Evolutionary conservation across 2,888 invertebrate species (phyloP).

Genomic region (Aspidiotus destructor): DNA sequence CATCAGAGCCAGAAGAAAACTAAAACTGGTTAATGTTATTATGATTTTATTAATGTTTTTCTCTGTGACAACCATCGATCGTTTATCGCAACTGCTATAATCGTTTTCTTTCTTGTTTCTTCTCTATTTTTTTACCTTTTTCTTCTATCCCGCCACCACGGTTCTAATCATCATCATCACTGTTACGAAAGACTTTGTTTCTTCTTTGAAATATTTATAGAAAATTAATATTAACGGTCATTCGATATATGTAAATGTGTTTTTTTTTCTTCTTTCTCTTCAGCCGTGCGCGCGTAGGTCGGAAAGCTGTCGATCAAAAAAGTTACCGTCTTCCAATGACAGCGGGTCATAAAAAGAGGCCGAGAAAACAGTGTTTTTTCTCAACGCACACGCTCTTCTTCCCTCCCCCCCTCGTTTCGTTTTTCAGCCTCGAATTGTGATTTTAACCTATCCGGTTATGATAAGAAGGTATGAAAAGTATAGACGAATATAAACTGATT

Average conservation of each 20-base stretch:
- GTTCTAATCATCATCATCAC: no score
- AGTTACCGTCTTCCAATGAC: background rate
- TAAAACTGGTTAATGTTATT: constrained; percentile 15
- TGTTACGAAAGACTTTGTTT: background rate
- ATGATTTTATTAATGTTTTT: constrained; percentile 6
- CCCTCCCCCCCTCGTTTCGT: no score
- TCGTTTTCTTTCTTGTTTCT: background rate
- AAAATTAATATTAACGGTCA: constrained; percentile 1
- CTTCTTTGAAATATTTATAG: background rate
- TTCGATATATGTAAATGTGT: background rate
- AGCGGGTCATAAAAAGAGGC: background rate
- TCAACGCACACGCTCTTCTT: no score
- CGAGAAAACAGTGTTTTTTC: background rate
- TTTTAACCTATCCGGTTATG: background rate
- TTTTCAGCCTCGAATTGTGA: background rate
- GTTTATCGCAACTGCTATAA: constrained; percentile 2
- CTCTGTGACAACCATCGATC: constrained; percentile 1
- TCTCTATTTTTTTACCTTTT: background rate
- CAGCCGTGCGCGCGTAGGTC: background rate
- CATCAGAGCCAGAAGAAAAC: background rate
- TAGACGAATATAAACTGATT: no score
- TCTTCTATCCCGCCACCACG: no score
- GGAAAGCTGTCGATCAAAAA: constrained; percentile 2
- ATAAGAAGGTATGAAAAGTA: background rate
- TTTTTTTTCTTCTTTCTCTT: background rate